These are phyloP conservation scores for Fopius arisanus DNA, from an alignment of 1,140 invertebrate species.

Conservation along the genomic window DNA sequence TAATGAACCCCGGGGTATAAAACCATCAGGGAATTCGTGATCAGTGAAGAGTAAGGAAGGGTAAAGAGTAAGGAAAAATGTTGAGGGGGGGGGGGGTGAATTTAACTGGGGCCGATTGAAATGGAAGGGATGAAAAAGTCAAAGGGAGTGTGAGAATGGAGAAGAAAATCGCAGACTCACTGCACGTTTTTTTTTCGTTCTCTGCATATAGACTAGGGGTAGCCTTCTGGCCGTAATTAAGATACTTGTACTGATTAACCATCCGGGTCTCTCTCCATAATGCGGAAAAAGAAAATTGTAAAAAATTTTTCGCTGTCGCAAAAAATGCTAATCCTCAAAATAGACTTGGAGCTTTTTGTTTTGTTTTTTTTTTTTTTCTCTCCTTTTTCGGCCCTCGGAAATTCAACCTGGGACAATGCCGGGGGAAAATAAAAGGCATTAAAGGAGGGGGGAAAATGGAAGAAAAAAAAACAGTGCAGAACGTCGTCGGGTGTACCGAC, in stretches of 20 bases:
- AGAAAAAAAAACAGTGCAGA: not conserved
- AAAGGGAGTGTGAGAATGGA: not conserved
- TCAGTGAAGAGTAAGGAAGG: not conserved
- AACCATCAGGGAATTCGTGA: not conserved
- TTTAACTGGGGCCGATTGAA: not conserved
- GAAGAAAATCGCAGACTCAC: not conserved
- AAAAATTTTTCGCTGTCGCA: not conserved
- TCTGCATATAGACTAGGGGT: not conserved
- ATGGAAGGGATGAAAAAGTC: not conserved
- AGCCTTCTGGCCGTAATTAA: slow-evolving; percentile 7
- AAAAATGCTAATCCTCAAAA: not conserved
- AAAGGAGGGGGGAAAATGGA: not conserved
- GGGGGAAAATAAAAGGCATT: slow-evolving; percentile 11
- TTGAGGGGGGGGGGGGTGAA: not conserved
- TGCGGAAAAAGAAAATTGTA: not conserved
- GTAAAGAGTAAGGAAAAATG: not conserved
- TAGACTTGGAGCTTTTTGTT: not conserved
- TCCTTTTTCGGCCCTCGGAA: not conserved
- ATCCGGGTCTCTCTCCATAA: not conserved
- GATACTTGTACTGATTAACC: slow-evolving; percentile 14
- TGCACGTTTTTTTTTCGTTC: not conserved
- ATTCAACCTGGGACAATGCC: slow-evolving; percentile 10
- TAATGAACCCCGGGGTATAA: not conserved
- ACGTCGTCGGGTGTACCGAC: not conserved
- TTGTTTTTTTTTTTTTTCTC: too few relatives aligned